A percentile compares a stretch with the other conserved stretches of the same genome.
Evolutionary conservation across 2,888 invertebrate species (phyloP).

Genomic region (Chaitophorus viminalis): DNA sequence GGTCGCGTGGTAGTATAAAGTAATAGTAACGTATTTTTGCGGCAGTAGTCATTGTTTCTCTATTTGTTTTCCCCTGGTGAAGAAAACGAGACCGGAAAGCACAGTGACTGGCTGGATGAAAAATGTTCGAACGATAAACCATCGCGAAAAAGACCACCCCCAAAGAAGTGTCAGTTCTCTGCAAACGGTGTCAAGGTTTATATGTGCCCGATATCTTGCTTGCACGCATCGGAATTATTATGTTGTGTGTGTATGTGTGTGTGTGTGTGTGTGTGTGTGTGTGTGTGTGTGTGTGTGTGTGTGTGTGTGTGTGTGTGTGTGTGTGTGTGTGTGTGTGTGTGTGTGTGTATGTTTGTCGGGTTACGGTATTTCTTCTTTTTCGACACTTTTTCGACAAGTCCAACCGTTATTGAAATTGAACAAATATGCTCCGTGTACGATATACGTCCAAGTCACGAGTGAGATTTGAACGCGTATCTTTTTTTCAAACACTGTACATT

Average conservation of each 20-base stretch:
- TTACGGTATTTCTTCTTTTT: not conserved
- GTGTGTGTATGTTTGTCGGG: not conserved
- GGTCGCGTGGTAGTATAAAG: not conserved
- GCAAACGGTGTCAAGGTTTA: not conserved
- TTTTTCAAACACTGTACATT: too few relatives aligned
- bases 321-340: not conserved
- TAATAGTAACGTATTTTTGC: not conserved
- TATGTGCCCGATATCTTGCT: not conserved
- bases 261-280: not conserved
- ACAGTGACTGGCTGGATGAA: not conserved
- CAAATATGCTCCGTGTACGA: too few relatives aligned
- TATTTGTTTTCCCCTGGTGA: not conserved
- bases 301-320: too few relatives aligned
- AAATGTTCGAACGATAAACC: slow-evolving; percentile 26
- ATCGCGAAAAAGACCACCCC: slow-evolving; percentile 7
- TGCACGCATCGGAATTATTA: not conserved
- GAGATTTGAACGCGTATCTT: too few relatives aligned
- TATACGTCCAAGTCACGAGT: too few relatives aligned
- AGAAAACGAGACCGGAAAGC: slow-evolving; percentile 9
- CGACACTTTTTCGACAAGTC: not conserved
- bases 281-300: not conserved
- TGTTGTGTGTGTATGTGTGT: not conserved
- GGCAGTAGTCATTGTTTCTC: not conserved
- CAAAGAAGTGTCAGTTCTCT: not conserved
- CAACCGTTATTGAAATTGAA: not conserved